Percentiles rank a stretch among this genome's conserved stretches.
Conservation (phyloP, 1,140 invertebrate species). For the Maniola jurtina region DNA sequence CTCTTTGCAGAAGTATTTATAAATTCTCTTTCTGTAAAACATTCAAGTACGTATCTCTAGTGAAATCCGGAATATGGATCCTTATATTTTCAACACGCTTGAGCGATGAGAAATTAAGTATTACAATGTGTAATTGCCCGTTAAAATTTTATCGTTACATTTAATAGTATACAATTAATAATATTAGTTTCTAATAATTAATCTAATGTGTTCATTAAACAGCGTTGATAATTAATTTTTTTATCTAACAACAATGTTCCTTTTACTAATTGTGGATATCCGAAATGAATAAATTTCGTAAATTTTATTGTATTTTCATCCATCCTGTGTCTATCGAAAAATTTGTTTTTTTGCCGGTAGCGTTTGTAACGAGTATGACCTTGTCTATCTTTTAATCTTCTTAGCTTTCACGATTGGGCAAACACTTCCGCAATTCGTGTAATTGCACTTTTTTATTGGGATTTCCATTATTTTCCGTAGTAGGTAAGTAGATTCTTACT, state of each 20-base stretch:
- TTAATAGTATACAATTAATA: not conserved
- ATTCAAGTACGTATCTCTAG: too few relatives aligned
- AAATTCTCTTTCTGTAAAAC: too few relatives aligned
- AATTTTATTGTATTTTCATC: not conserved
- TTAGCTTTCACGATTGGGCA: not conserved
- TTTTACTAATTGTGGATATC: slow-evolving; percentile 18
- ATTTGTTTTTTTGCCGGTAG: slow-evolving; percentile 1
- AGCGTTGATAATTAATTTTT: not conserved
- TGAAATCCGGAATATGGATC: not conserved
- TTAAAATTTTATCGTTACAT: not conserved
- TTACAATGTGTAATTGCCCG: not conserved
- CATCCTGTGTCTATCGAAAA: slow-evolving; percentile 8
- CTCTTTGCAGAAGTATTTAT: too few relatives aligned
- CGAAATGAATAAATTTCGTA: slow-evolving; percentile 14
- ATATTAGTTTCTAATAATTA: not conserved
- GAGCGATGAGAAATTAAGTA: not conserved
- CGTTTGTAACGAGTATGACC: not conserved
- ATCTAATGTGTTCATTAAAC: not conserved
- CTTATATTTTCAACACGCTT: not conserved
- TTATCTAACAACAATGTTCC: slow-evolving; percentile 13
- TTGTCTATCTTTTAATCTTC: slow-evolving; percentile 8
- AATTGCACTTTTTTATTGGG: slow-evolving; percentile 6
- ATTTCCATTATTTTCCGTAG: not conserved
- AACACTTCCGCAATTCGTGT: slow-evolving; percentile 6
- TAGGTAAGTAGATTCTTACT: not conserved